Percentiles rank a stretch among this genome's conserved stretches.
These are phyloP conservation scores for Hyppa rectilinea DNA, from an alignment of 2,888 invertebrate genomes.

Conservation along the genomic window DNA sequence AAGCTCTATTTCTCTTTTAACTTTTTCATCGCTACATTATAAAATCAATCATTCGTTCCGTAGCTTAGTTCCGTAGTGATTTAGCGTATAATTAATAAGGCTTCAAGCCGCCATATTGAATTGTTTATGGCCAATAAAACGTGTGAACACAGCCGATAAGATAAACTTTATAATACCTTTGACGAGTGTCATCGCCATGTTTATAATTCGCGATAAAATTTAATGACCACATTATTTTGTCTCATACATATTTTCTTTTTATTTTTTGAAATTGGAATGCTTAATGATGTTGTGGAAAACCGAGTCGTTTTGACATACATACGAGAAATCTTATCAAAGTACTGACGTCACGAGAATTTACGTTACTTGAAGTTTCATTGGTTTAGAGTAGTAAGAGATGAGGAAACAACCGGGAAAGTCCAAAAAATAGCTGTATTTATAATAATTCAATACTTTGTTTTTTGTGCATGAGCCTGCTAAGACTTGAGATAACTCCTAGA, in stretches of 20 bases:
- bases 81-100: conserved; percentile 65
- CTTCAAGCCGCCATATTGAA: conserved; percentile 52
- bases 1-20: conserved; percentile 48
- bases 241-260: conserved; percentile 52
- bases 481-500: not conserved
- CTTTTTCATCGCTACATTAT: conserved; percentile 52
- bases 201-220: conserved; percentile 61
- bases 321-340: not conserved
- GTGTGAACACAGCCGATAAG: conserved; percentile 65
- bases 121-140: conserved; percentile 67
- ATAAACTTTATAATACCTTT: conserved; percentile 58
- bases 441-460: not conserved
- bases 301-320: not conserved
- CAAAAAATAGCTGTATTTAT: not conserved
- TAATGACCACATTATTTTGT: conserved; percentile 51
- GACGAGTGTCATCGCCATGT: conserved; percentile 61
- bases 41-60: conserved; percentile 58
- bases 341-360: not conserved
- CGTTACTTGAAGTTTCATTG: not conserved
- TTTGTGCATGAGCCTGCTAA: not conserved
- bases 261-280: conserved; percentile 24
- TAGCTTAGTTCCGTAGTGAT: conserved; percentile 52
- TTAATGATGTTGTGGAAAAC: conserved; percentile 17
- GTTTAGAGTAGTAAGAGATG: not conserved
- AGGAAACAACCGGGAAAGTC: no score